Evolutionary conservation across 2,888 invertebrate species (phyloP).

Genomic region (Caenorhabditis sulstoni): DNA sequence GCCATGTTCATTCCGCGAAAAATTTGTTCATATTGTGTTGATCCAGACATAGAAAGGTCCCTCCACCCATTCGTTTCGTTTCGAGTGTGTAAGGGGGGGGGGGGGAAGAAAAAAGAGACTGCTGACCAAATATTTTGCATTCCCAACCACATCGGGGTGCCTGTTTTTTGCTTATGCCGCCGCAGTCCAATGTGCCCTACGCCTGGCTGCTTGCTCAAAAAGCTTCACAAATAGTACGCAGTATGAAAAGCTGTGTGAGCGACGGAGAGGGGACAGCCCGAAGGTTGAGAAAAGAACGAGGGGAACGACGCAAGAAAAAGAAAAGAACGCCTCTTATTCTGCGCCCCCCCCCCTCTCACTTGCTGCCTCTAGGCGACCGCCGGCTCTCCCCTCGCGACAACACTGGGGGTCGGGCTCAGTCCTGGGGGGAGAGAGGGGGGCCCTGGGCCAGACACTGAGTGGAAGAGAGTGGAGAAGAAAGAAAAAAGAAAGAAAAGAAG

Average conservation of each 20-base stretch:
- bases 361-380: not conserved
- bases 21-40: no score
- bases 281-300: not conserved
- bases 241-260: constrained; percentile 12
- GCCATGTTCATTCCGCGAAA: no score
- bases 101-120: no score
- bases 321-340: constrained; percentile 41
- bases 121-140: constrained; percentile 11
- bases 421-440: constrained; percentile 32
- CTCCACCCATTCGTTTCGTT: no score
- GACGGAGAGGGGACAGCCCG: no score
- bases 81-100: no score
- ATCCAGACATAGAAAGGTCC: no score
- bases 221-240: constrained; percentile 51
- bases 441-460: constrained; percentile 22
- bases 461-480: not conserved
- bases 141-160: not conserved
- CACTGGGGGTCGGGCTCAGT: constrained; percentile 47
- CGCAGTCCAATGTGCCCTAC: no score
- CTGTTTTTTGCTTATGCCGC: constrained; percentile 6
- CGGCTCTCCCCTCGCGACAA: not conserved
- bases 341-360: not conserved
- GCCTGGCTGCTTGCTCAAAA: constrained; percentile 24
- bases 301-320: not conserved
- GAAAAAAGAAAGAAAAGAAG: constrained; percentile 10